Base-by-base conservation (phyloP, 1,140 invertebrate species). In the Cyclargus thomasi region DNA sequence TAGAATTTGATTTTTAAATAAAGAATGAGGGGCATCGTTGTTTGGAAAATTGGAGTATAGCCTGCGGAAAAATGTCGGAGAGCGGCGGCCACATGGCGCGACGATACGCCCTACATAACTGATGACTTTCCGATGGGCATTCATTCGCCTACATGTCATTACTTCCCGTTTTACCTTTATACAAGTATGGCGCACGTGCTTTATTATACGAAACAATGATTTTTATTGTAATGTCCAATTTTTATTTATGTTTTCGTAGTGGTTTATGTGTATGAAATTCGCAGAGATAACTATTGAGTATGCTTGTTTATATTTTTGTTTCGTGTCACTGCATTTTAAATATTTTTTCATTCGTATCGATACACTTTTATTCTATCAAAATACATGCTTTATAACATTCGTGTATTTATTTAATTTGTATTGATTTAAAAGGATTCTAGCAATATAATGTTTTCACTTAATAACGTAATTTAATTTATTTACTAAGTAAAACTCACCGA, bases 121-220 rank as follows among this genome's bases (percentile, higher is more conserved):
- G 84, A 89, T 89, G 85, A 86, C 82, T 89, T 89, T 88, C 79
- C 84, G 79, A 89, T 89, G 84, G 86, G 77, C 76, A 84, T 85
- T 85, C 83, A 87, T 87, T 80, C 79, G 77, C 72, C 74, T 63
- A 63, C 66, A 53, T 53, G 67, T 68, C 67, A 47, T 63, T 63
- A 65, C 67, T 63, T 53, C 20, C 64, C 68, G 68, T 35, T 67
- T 64, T 65, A 63, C 67, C 67, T 73, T 64, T 67, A 63, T 59
- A 21, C 55, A 59, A 59, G 18, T 59, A 59, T 22, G 8, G 55
- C 20, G 67, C 62, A 64, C 64, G 62, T 65, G 66, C 62, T 57
- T 65, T 36, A 67, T 67, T 57, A 59, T 59, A 59, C 55, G 55
- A 20, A 59, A 59, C 55, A 59, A 59, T 11, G 18, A 20, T 59